Base-by-base conservation (phyloP, 2,797 vertebrate species). In the Acanthopagrus latus region DNA sequence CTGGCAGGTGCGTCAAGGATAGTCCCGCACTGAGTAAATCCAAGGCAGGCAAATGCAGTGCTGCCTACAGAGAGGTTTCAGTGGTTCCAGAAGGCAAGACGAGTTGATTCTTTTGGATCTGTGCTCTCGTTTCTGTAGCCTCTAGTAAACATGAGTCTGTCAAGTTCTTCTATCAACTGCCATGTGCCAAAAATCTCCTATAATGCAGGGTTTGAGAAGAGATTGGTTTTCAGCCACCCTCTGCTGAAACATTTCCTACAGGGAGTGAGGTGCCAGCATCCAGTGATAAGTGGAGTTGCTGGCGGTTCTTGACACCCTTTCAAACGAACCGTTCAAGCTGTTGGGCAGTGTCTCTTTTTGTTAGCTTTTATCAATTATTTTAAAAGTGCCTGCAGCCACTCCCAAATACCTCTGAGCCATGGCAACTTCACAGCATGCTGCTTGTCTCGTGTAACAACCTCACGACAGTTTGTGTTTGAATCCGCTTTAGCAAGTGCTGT, bases 251-350 rank as follows among this genome's bases (percentile, higher is more conserved):
- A 75, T 88, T 90, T 90, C 84, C 89, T 91, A 74, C 83, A 82
- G 86, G 72, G 90, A 93, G 83, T 71, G 68, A 86, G 85, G 88
- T 90, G 90, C 82, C 81, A 88, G 82, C 76, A 74, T 87, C 83
- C 71, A 72, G 82, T 91, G 91, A 93, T 90, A 89, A 91, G 89
- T 92, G 78, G 75, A 91, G 84, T 82, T 80, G 69, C 74, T 80
- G 84, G 75, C 85, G 75, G 78, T 88, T 92, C 86, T 85, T 89
- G 88, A 90, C 88, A 90, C 64, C 54, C 38, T 89, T 90, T 92
- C 84, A 92, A 81, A 91, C 17, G 62, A 89, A 72, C 72, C n/a
- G 77, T 84, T 88, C 80, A 89, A 88, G 74, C 80, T 81, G 68
- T 83, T 86, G 77, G 87, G 56, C 76, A 65, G 65, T 78, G 51